Percentiles rank a stretch among this genome's conserved stretches.
Evolutionary conservation across 2,888 invertebrate genomes (phyloP).

Genomic region (Lithodes maja): DNA sequence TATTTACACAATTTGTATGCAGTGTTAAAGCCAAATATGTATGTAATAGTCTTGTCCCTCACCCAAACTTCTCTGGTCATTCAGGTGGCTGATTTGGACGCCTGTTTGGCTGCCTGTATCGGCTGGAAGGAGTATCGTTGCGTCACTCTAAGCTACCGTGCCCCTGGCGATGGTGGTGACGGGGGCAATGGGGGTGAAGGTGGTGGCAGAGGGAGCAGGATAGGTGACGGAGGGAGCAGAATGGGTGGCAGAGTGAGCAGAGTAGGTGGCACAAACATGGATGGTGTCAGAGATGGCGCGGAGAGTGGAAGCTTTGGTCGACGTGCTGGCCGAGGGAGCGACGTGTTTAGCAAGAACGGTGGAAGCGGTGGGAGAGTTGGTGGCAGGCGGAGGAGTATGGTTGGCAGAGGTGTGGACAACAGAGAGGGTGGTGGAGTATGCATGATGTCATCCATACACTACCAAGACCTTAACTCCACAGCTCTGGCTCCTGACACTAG

Average conservation of each 20-base stretch:
- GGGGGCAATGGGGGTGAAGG: not conserved
- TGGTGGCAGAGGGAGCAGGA: not conserved
- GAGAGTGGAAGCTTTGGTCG: not conserved
- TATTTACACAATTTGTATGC: too few species aligned
- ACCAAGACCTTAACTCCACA: conserved; percentile 18
- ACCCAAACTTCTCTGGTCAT: not conserved
- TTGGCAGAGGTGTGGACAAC: not conserved
- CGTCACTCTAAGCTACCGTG: conserved; percentile 24
- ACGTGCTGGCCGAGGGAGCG: not conserved
- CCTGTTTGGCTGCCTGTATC: conserved; percentile 22
- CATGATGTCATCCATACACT: conserved; percentile 7
- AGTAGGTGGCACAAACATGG: not conserved
- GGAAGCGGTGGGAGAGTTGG: not conserved
- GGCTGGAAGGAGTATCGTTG: conserved; percentile 29
- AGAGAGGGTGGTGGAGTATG: conserved; percentile 13
- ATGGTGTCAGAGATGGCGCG: not conserved
- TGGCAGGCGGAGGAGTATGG: not conserved
- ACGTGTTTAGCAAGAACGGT: not conserved
- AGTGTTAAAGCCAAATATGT: too few species aligned
- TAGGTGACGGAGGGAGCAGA: not conserved
- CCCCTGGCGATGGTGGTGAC: not conserved
- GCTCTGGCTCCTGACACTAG: not conserved
- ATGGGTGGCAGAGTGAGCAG: too few species aligned
- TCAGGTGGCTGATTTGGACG: conserved; percentile 32
- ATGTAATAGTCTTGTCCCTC: too few species aligned